A percentile compares a stretch with the other conserved stretches of the same genome.
These are phyloP conservation scores for Lasiurus borealis DNA, from an alignment of 2,113 vertebrate genomes.

Conservation along the genomic window DNA sequence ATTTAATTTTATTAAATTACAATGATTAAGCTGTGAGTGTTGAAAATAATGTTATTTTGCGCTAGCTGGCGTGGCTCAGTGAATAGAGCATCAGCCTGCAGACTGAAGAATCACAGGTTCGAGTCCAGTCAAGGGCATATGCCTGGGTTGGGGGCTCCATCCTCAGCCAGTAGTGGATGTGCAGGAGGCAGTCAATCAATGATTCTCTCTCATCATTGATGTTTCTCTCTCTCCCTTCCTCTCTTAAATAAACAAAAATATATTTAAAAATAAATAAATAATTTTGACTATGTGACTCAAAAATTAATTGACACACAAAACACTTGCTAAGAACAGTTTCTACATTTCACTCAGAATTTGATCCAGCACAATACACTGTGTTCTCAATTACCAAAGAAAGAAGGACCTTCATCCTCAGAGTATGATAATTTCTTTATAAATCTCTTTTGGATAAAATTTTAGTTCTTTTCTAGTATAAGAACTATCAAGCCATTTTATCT, in stretches of 20 bases:
- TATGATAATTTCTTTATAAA: not conserved
- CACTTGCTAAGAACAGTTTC: not conserved
- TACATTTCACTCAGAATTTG: slow-evolving; percentile 40
- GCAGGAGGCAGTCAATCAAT: not conserved
- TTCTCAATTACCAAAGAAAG: slow-evolving; percentile 47
- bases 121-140: not conserved
- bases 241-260: too few relatives aligned
- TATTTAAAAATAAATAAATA: too few relatives aligned
- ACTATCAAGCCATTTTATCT: not conserved
- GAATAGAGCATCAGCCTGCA: not conserved
- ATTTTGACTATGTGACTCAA: not conserved
- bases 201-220: too few relatives aligned
- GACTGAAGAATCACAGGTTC: too few relatives aligned
- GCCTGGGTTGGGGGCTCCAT: not conserved
- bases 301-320: not conserved
- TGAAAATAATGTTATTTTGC: slow-evolving; percentile 37
- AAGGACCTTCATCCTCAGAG: not conserved
- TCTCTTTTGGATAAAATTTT: slow-evolving; percentile 38
- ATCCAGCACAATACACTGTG: not conserved
- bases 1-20: slow-evolving; percentile 48
- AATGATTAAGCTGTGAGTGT: slow-evolving; percentile 44
- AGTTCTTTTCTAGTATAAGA: slow-evolving; percentile 17
- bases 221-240: too few relatives aligned
- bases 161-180: not conserved
- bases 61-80: too few relatives aligned